Percentiles rank a stretch among this genome's conserved stretches.
These are phyloP conservation scores for Carcharodon carcharias DNA, from an alignment of 2,797 vertebrate species.

Conservation along the genomic window DNA sequence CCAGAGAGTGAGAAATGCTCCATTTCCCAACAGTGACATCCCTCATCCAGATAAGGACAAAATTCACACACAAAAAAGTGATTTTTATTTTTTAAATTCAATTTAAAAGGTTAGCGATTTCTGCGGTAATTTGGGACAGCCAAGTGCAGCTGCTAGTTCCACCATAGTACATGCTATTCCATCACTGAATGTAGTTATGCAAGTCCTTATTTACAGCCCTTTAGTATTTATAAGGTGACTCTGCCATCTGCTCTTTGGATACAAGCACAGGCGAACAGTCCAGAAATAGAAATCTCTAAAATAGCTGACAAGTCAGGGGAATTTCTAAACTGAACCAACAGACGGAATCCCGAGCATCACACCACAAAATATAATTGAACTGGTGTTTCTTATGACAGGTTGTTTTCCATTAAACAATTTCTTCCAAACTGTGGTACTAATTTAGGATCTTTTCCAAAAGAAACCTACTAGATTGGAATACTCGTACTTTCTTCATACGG, in stretches of 20 bases:
- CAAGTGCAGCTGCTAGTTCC: background rate
- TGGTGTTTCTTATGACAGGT: background rate
- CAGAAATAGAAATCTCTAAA: slow-evolving; percentile 28
- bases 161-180: background rate
- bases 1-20: background rate
- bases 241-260: slow-evolving; percentile 15
- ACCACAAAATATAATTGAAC: background rate
- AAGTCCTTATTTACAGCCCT: slow-evolving; percentile 26
- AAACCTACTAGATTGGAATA: background rate
- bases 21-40: background rate
- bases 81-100: background rate
- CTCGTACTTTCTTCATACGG: background rate
- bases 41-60: background rate
- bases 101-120: background rate
- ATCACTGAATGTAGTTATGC: background rate
- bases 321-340: slow-evolving; percentile 13
- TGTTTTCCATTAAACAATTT: background rate
- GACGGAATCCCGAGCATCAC: slow-evolving; percentile 30
- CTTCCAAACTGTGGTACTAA: background rate
- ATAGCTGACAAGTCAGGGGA: slow-evolving; percentile 17
- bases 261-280: slow-evolving; percentile 1
- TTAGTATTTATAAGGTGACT: slow-evolving; percentile 20
- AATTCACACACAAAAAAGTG: background rate
- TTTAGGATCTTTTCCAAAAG: background rate
- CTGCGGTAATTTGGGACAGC: background rate